phyloP scores from a whole-genome alignment of 2,113 vertebrate genomes.

The Brachypteracias leptosomus region DNA sequence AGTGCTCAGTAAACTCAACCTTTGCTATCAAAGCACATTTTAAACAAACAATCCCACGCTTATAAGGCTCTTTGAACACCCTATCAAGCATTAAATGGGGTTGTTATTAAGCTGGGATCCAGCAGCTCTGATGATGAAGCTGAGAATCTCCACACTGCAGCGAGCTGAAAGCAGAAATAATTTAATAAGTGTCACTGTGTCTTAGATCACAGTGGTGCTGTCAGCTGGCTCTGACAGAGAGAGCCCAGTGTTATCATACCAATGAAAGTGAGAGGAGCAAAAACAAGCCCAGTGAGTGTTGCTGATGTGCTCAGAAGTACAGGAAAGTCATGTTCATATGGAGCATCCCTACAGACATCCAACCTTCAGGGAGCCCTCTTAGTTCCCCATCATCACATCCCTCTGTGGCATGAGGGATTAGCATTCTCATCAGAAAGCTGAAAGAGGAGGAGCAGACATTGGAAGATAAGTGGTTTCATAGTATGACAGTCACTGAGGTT shows the following conservation, averaged over 20 bases:
- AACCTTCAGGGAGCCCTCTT: neutral
- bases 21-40: neutral
- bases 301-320: neutral
- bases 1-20: neutral
- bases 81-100: neutral
- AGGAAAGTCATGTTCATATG: fast-evolving
- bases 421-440: neutral
- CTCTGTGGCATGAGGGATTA: neutral
- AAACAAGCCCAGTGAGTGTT: neutral
- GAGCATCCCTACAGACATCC: neutral
- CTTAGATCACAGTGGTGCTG: neutral
- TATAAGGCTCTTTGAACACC: neutral
- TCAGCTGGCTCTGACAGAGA: neutral
- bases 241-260: neutral
- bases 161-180: neutral
- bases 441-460: fast-evolving
- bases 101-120: neutral
- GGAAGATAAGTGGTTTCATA: neutral
- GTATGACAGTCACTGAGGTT: neutral
- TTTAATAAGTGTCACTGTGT: neutral
- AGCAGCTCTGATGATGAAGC: neutral
- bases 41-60: neutral
- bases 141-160: neutral
- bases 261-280: neutral
- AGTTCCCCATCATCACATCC: neutral